Evolutionary conservation across 2,797 vertebrate species (phyloP).

Genomic region (Alectoris magna): DNA sequence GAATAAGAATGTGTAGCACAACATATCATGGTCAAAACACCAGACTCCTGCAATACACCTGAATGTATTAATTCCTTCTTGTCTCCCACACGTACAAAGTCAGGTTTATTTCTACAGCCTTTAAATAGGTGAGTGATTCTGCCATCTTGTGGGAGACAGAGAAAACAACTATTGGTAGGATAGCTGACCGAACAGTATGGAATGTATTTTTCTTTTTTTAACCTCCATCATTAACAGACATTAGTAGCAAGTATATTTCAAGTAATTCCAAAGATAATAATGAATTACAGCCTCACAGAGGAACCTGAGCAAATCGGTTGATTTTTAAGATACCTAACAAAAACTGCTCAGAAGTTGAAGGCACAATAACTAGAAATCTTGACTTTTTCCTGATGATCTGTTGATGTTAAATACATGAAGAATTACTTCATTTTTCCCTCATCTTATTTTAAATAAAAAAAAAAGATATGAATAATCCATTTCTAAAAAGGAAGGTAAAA

Average conservation of each 20-base stretch:
- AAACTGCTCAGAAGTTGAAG: neutral
- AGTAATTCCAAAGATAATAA: neutral
- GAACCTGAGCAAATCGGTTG: neutral
- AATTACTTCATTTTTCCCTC: neutral
- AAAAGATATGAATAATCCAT: neutral
- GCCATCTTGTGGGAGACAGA: conserved; percentile 72
- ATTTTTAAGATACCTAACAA: neutral
- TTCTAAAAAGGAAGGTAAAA: neutral
- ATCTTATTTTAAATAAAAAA: neutral
- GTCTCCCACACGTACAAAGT: neutral
- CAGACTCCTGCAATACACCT: neutral
- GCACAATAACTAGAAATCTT: neutral
- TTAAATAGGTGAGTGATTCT: conserved; percentile 60
- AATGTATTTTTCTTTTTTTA: neutral
- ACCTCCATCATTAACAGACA: neutral
- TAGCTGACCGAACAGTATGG: neutral
- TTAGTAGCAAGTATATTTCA: neutral
- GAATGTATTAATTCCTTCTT: neutral
- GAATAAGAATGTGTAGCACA: neutral
- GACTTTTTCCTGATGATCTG: neutral
- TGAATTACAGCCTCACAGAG: neutral
- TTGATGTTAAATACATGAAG: neutral
- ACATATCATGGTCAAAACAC: neutral
- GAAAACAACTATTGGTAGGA: neutral
- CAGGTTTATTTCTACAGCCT: neutral